Conservation (phyloP, 2,797 vertebrate genomes). For the Clamator glandarius region DNA sequence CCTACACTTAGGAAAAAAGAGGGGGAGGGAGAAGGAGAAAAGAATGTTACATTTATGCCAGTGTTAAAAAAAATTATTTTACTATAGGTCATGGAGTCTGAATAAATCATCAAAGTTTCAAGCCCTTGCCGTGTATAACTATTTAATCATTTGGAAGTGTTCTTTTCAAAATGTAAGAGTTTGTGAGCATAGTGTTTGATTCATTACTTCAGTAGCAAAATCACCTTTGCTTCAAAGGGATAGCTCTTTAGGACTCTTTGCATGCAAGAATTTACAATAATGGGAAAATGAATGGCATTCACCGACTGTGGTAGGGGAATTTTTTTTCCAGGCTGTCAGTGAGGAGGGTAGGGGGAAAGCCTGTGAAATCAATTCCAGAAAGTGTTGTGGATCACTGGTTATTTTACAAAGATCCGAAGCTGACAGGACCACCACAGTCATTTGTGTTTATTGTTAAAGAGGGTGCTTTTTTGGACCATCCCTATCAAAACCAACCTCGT, state of each 20-base stretch:
- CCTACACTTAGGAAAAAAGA: conserved; percentile 27
- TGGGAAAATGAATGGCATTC: neutral
- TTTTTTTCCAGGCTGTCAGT: conserved; percentile 24
- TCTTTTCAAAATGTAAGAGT: conserved; percentile 71
- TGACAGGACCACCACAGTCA: conserved; percentile 87
- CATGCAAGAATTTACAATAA: conserved; percentile 14
- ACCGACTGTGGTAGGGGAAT: neutral
- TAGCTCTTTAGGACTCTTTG: neutral
- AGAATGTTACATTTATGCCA: conserved; percentile 66
- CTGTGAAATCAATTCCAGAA: conserved; percentile 77
- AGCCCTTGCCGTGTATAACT: conserved; percentile 61
- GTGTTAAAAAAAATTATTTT: conserved; percentile 70
- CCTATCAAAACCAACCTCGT: conserved; percentile 61
- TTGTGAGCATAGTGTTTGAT: conserved; percentile 72
- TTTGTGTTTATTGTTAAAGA: conserved; percentile 87
- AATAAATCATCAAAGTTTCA: conserved; percentile 72
- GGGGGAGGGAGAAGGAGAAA: neutral
- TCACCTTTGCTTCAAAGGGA: neutral
- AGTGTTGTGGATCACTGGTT: conserved; percentile 79
- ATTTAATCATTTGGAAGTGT: conserved; percentile 75
- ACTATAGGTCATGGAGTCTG: conserved; percentile 55
- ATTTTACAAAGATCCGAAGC: conserved; percentile 79
- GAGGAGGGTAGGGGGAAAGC: neutral
- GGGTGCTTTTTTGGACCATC: conserved; percentile 78
- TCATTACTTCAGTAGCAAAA: conserved; percentile 59